These are phyloP conservation scores for Manis javanica DNA, from an alignment of 2,797 vertebrate species.

Conservation along the genomic window DNA sequence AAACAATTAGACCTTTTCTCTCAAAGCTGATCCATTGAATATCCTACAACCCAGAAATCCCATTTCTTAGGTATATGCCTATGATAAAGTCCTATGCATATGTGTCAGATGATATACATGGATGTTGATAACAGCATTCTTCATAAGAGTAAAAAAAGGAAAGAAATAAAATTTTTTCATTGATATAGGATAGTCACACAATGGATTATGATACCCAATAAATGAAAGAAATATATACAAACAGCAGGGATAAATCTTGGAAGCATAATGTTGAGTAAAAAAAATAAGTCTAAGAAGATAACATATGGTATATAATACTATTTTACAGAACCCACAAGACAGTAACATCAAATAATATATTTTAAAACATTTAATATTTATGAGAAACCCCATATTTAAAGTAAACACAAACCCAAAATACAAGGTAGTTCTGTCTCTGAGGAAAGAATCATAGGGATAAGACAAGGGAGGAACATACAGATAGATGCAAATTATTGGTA, in stretches of 20 bases:
- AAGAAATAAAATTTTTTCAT: not conserved
- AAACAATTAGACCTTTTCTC: slow-evolving; percentile 20
- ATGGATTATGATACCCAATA: not conserved
- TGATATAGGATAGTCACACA: not conserved
- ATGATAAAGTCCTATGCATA: not conserved
- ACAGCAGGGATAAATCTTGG: not conserved
- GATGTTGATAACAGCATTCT: not conserved
- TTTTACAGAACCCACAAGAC: not conserved
- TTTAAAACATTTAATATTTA: slow-evolving; percentile 1
- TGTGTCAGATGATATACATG: not conserved
- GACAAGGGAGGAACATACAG: not conserved
- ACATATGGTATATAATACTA: not conserved
- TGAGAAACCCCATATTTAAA: not conserved
- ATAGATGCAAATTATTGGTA: not conserved
- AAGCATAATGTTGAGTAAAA: not conserved
- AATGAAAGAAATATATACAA: not conserved
- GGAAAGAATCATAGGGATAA: not conserved
- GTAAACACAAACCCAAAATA: not conserved
- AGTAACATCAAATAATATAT: not conserved
- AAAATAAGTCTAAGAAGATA: slow-evolving; percentile 35
- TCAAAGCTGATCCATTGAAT: not conserved
- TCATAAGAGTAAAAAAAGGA: not conserved
- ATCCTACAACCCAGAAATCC: not conserved
- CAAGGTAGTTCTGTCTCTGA: not conserved
- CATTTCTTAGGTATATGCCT: not conserved